Conservation (phyloP, 2,888 invertebrate genomes). For the Hirtodrosophila histrioides region DNA sequence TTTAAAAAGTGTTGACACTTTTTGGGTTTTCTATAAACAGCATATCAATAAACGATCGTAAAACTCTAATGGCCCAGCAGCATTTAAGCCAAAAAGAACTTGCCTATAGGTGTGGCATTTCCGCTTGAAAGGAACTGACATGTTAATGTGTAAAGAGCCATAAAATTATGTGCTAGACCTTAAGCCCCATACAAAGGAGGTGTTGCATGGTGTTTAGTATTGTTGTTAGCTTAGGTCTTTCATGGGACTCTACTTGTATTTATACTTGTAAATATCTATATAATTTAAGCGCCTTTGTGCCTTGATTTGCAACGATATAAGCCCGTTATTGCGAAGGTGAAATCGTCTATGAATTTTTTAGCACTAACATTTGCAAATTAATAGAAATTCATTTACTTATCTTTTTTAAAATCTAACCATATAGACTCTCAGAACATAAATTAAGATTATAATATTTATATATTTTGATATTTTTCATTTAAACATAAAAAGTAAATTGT, state of each 20-base stretch:
- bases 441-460: too few species aligned
- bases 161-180: constrained; percentile 54
- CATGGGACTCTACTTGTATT: constrained; percentile 13
- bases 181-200: constrained; percentile 43
- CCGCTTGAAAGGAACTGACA: constrained; percentile 54
- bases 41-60: constrained; percentile 72
- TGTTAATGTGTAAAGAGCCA: constrained; percentile 28
- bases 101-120: constrained; percentile 65
- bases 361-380: constrained; percentile 12
- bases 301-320: constrained; percentile 39
- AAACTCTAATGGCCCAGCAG: constrained; percentile 41
- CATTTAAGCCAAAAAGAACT: constrained; percentile 22
- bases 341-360: constrained; percentile 51
- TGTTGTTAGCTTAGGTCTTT: constrained; percentile 36
- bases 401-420: too few species aligned
- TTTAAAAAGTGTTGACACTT: constrained; percentile 72
- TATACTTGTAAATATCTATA: not conserved
- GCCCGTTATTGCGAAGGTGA: constrained; percentile 37
- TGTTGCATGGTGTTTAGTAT: constrained; percentile 9
- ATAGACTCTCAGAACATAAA: too few species aligned
- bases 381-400: not conserved
- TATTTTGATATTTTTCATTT: too few species aligned
- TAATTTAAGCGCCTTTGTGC: constrained; percentile 21
- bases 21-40: constrained; percentile 41
- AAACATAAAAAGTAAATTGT: too few species aligned